These are phyloP conservation scores for Sylvia borin DNA, from an alignment of 2,797 vertebrate genomes.

Conservation along the genomic window DNA sequence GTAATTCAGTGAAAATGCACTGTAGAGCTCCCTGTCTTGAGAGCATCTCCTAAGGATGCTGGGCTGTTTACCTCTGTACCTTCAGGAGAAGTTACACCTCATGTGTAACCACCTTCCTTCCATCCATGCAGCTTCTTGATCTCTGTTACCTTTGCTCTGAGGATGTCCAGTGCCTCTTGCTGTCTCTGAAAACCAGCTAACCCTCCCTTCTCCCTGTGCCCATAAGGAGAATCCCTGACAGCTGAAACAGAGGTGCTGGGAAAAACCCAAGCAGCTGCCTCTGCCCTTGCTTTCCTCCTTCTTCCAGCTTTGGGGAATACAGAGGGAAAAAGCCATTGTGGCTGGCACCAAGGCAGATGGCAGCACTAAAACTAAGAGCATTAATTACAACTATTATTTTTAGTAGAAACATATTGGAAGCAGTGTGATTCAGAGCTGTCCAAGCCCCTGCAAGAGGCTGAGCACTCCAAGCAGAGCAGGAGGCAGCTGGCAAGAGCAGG, in stretches of 20 bases:
- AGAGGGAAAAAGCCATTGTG: not conserved
- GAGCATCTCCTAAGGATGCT: not conserved
- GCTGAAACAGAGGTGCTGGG: not conserved
- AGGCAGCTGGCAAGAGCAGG: not conserved
- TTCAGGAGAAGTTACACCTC: not conserved
- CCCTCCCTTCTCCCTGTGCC: not conserved
- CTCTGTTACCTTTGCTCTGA: not conserved
- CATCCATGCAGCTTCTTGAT: not conserved
- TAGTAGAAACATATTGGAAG: constrained; percentile 61
- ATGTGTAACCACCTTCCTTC: not conserved
- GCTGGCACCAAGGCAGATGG: constrained; percentile 9
- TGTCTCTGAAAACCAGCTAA: not conserved
- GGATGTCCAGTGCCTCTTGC: not conserved
- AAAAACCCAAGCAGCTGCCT: not conserved
- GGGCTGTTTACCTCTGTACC: not conserved
- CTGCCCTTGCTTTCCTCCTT: not conserved
- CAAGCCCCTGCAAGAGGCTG: constrained; percentile 35
- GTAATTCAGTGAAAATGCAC: not conserved
- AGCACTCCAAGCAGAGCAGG: not conserved
- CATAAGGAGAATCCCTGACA: not conserved
- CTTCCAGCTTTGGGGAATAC: not conserved
- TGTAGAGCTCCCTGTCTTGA: not conserved
- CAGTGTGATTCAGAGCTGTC: constrained; percentile 43
- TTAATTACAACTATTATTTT: constrained; percentile 68
- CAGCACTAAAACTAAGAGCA: constrained; percentile 17